Percentiles rank a stretch among this genome's conserved stretches.
These are phyloP conservation scores for Sipunculus nudus DNA, from an alignment of 2,888 invertebrate species.

Conservation along the genomic window DNA sequence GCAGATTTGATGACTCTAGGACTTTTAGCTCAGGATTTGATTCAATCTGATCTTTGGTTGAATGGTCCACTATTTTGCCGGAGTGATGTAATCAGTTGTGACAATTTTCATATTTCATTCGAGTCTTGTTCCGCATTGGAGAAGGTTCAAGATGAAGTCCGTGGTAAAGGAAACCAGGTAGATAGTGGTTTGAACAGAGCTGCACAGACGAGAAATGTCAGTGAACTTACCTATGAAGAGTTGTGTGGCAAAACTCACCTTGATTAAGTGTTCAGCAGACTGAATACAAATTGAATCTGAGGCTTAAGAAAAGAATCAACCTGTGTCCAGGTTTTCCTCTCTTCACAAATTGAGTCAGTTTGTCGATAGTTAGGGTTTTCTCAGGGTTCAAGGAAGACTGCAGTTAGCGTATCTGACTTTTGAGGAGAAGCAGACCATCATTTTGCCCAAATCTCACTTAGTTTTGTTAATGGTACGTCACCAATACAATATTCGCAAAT, in stretches of 20 bases:
- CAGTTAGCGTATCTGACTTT: not conserved
- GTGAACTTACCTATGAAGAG: no score
- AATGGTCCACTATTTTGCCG: not conserved
- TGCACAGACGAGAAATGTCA: not conserved
- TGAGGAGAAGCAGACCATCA: not conserved
- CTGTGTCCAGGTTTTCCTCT: not conserved
- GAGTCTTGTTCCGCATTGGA: not conserved
- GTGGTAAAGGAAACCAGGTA: not conserved
- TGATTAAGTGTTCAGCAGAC: not conserved
- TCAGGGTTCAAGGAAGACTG: not conserved
- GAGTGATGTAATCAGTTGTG: not conserved
- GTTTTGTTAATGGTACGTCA: not conserved
- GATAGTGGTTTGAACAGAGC: not conserved
- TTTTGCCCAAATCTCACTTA: not conserved
- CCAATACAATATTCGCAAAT: not conserved
- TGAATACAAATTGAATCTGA: not conserved
- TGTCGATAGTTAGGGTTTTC: not conserved
- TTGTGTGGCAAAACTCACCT: not conserved
- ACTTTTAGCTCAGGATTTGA: constrained; percentile 19
- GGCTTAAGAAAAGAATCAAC: not conserved
- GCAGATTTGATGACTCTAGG: constrained; percentile 49
- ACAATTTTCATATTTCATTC: not conserved
- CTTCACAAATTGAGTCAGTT: not conserved
- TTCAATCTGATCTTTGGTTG: constrained; percentile 37
- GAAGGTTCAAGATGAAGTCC: not conserved